Percentiles rank a stretch among this genome's conserved stretches.
Evolutionary conservation across 2,888 invertebrate species (phyloP).

Genomic region (Drosophila barbarae): DNA sequence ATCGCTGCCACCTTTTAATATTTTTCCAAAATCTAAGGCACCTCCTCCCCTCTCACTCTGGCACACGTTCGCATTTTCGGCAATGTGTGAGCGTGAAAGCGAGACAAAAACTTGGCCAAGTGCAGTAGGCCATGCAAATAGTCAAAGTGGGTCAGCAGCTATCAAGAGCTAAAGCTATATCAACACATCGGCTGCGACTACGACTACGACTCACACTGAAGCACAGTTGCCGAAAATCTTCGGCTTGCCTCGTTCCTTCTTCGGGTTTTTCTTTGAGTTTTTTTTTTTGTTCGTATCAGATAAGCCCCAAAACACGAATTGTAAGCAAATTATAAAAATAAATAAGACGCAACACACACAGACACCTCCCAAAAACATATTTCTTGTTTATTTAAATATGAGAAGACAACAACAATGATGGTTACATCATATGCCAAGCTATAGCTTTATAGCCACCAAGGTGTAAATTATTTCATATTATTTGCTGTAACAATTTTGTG

Average conservation of each 20-base stretch:
- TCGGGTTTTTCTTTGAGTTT: slow-evolving; percentile 18
- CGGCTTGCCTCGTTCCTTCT: slow-evolving; percentile 28
- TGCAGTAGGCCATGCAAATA: slow-evolving; percentile 80
- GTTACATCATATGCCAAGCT: slow-evolving; percentile 36
- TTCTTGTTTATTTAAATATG: slow-evolving; percentile 47
- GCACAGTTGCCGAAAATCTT: slow-evolving; percentile 21
- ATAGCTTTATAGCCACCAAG: slow-evolving; percentile 10
- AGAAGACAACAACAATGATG: slow-evolving; percentile 29
- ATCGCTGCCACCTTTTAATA: slow-evolving; percentile 15
- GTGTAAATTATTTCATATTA: slow-evolving; percentile 46
- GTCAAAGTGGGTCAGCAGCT: slow-evolving; percentile 77
- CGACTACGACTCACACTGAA: background rate
- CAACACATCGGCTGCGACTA: slow-evolving; percentile 51
- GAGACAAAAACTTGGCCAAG: slow-evolving; percentile 80
- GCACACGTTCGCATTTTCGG: slow-evolving; percentile 32
- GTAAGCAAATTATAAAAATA: slow-evolving; percentile 49
- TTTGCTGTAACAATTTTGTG: slow-evolving; percentile 40
- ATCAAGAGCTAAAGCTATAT: slow-evolving; percentile 45
- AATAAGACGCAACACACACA: slow-evolving; percentile 23
- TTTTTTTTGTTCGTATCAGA: slow-evolving; percentile 27
- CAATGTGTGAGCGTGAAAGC: slow-evolving; percentile 46
- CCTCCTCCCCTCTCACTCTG: slow-evolving; percentile 25
- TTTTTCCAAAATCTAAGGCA: slow-evolving; percentile 22
- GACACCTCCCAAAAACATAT: slow-evolving; percentile 20
- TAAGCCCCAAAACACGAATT: slow-evolving; percentile 39